Evolutionary conservation across 53 echinoderm and acorn worm genomes (phyloP).

Genomic region (Temnopleurus reevesii): DNA sequence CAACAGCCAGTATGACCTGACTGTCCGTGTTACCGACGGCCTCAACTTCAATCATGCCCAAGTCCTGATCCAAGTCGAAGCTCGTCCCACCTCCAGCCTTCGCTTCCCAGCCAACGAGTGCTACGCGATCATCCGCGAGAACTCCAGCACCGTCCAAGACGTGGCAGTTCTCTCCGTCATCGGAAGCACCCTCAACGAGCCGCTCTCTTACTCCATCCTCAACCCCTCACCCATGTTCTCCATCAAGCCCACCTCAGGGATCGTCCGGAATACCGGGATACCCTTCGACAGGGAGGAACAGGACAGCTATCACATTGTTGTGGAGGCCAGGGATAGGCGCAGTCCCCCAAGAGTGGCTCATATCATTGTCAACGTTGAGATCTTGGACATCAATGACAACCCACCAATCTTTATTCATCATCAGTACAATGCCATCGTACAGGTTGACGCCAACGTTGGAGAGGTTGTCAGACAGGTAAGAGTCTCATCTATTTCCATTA

Average conservation of each 20-base stretch:
- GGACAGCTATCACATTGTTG: slow-evolving; percentile 82
- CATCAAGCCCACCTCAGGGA: slow-evolving; percentile 82
- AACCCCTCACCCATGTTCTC: slow-evolving; percentile 87
- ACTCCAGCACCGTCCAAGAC: slow-evolving; percentile 74
- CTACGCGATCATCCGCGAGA: slow-evolving; percentile 81
- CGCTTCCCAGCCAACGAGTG: slow-evolving; percentile 83
- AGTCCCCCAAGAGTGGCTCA: slow-evolving; percentile 76
- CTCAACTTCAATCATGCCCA: slow-evolving; percentile 76
- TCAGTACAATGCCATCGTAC: slow-evolving; percentile 92
- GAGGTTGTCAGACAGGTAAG: slow-evolving; percentile 80
- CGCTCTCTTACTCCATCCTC: slow-evolving; percentile 81
- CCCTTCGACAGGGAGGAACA: slow-evolving; percentile 85
- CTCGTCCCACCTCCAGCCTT: slow-evolving; percentile 71
- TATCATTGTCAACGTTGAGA: slow-evolving; percentile 80
- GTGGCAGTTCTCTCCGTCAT: slow-evolving; percentile 84
- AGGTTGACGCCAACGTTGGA: slow-evolving; percentile 91
- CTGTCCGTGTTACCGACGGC: slow-evolving; percentile 87
- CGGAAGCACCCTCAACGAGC: slow-evolving; percentile 91
- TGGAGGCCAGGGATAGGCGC: slow-evolving; percentile 76
- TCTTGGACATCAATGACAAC: slow-evolving; percentile 93
- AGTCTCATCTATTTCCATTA: neutral
- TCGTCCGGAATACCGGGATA: slow-evolving; percentile 80
- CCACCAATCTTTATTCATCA: slow-evolving; percentile 90
- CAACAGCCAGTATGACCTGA: slow-evolving; percentile 69
- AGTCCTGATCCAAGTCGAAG: slow-evolving; percentile 66